Percentiles rank a stretch among this genome's conserved stretches.
Evolutionary conservation across 2,888 invertebrate genomes (phyloP).

Genomic region (Protophormia terraenovae): DNA sequence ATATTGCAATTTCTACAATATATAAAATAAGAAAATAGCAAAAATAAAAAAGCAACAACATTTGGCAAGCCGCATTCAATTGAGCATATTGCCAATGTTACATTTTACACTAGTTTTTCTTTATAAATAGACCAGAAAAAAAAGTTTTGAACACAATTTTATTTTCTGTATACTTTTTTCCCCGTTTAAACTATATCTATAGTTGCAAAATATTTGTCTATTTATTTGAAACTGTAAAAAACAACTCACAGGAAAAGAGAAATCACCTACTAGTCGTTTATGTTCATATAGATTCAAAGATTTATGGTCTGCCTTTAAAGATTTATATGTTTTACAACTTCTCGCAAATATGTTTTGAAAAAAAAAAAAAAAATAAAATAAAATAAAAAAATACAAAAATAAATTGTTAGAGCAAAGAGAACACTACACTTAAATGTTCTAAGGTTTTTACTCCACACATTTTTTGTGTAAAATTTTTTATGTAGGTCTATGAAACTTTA

Average conservation of each 20-base stretch:
- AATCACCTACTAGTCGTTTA: slow-evolving; percentile 55
- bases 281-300: slow-evolving; percentile 62
- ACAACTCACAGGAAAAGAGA: slow-evolving; percentile 20
- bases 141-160: slow-evolving; percentile 29
- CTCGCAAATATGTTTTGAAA: slow-evolving; percentile 59
- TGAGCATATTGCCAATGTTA: slow-evolving; percentile 66
- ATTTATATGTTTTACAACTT: slow-evolving; percentile 69
- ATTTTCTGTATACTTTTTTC: background rate
- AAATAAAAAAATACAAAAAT: background rate
- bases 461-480: background rate
- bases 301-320: slow-evolving; percentile 70
- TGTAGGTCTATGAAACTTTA: background rate
- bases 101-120: slow-evolving; percentile 57
- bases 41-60: slow-evolving; percentile 10
- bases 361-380: slow-evolving; percentile 20
- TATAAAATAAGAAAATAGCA: background rate
- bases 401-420: too few species aligned
- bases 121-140: slow-evolving; percentile 26
- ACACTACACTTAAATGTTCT: slow-evolving; percentile 35
- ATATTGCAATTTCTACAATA: slow-evolving; percentile 21
- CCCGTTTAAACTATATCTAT: background rate
- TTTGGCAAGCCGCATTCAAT: slow-evolving; percentile 63
- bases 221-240: slow-evolving; percentile 44
- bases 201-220: slow-evolving; percentile 60
- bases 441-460: background rate